Evolutionary conservation across 1,140 invertebrate genomes (phyloP), one percentile per base, ranked within the genome.

Genomic region (Chelonus insularis): DNA sequence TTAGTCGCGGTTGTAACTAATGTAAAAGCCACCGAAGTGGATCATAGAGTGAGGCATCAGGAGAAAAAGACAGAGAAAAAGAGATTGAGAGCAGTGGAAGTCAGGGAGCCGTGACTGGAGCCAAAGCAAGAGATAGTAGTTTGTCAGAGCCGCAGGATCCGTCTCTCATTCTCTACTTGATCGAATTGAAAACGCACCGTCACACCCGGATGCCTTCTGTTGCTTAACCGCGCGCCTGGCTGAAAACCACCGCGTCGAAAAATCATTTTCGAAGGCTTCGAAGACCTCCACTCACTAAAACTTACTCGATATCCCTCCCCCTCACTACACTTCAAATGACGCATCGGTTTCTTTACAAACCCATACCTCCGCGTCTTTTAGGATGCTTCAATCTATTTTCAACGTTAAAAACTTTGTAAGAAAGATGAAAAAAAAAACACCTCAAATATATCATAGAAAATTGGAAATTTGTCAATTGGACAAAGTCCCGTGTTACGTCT

Each of bases 191-290:
- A 74, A 66, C 64, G 78, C 76, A 69, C 9, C 64, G 74, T 78
- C 78, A 80, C 71, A 74, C 66, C 65, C 68, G 66, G 68, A 69
- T 71, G 68, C 71, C 72, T 76, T 75, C 51, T 20, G 29, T 37
- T 54, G 51, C 51, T 9, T 16, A 23, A 48, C 21, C 45, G 36
- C 37, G 20, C 47, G 50, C 57, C 50, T 52, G 41, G 47, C 50
- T 48, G 23, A 48, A 25, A 36, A 12, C 2, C 39, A 25, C 36
- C 20, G 39, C 37, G 32, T 57, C 34, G 39, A 56, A 56, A 57
- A 57, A 62, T 57, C 45, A 62, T 62, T 62, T 36, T 51, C 43
- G 20, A 62, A 23, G 21, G 34, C 32, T 57, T 18, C 55, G 45
- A 23, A 36, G 39, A 47, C 21, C 18, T 11, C 23, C 18, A 4